A percentile compares a stretch with the other conserved stretches of the same genome.
Evolutionary conservation across 2,113 vertebrate species (phyloP).

Genomic region (Leucosticte australis): DNA sequence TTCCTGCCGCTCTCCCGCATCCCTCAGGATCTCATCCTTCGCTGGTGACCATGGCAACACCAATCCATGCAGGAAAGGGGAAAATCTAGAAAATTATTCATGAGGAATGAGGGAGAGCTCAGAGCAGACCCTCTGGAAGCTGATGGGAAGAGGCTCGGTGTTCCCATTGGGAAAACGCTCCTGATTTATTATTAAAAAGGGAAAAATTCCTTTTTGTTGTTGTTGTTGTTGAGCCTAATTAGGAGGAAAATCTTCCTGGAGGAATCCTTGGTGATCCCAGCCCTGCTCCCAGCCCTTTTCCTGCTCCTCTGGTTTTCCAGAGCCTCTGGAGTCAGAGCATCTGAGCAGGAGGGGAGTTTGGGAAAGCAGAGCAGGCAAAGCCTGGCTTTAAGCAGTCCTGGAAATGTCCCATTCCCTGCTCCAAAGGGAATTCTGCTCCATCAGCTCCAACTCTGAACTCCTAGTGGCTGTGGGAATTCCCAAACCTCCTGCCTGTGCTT

Average conservation of each 20-base stretch:
- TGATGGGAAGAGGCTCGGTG: accelerated
- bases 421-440: not conserved
- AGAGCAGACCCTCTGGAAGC: not conserved
- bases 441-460: not conserved
- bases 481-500: not conserved
- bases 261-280: not conserved
- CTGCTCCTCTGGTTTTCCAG: not conserved
- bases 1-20: not conserved
- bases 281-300: not conserved
- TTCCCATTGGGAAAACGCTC: not conserved
- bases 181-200: not conserved
- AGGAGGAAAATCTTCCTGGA: not conserved
- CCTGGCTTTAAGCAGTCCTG: not conserved
- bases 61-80: not conserved
- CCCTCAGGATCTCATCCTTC: not conserved
- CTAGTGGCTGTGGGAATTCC: not conserved
- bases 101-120: not conserved
- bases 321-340: not conserved
- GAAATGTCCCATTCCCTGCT: not conserved
- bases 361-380: not conserved
- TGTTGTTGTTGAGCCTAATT: not conserved
- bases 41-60: constrained; percentile 65
- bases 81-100: not conserved
- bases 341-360: not conserved
- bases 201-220: not conserved